Evolutionary conservation across 2,888 invertebrate genomes (phyloP), one percentile per base, ranked within the genome.

Genomic region (Drosophila conformis): DNA sequence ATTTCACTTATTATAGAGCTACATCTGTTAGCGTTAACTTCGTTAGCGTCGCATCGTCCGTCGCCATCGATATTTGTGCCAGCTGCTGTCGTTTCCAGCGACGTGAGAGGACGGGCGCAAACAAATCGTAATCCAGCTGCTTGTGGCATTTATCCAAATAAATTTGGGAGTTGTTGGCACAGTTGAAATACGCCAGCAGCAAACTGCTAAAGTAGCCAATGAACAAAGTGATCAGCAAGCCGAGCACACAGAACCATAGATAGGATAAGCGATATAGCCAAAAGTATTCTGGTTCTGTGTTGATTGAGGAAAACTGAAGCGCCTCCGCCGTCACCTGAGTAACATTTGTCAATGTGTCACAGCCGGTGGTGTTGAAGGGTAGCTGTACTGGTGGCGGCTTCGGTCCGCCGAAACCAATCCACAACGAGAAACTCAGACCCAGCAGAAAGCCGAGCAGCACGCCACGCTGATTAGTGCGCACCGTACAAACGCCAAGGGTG

Each of bases 361-460:
- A 97, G 31, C 95, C 95, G 4, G 94, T 94, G 0, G 94, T 94
- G 48, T 94, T 94, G 4, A 95, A 93, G 0, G 95, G 94, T 48
- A 97, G 90, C 51, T 92, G 93, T 11, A 92, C 91, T 2, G 94
- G 91, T 0, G 93, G 90, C 0, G 96, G 96, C 78, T 96, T 96
- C 0, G 97, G 96, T 1, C 95, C 95, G 0, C 97, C 97, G 91
- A 98, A 97, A 58, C 97, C 97, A 82, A 98, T 95, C 96, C 97
- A 97, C 52, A 97, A 94, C 1, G 96, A 95, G 68, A 97, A 92
- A 0, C 94, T 90, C 66, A 98, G 94, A 0, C 97, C 96, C 13
- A 93, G 84, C 0, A 95, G 60, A 8, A 97, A 93, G 0, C 96
- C 97, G 27, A 94, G 81, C 11, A 96, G 93, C 0, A 96, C 96